Evolutionary conservation across 2,888 invertebrate genomes (phyloP).

Genomic region (Tetranychus piercei): DNA sequence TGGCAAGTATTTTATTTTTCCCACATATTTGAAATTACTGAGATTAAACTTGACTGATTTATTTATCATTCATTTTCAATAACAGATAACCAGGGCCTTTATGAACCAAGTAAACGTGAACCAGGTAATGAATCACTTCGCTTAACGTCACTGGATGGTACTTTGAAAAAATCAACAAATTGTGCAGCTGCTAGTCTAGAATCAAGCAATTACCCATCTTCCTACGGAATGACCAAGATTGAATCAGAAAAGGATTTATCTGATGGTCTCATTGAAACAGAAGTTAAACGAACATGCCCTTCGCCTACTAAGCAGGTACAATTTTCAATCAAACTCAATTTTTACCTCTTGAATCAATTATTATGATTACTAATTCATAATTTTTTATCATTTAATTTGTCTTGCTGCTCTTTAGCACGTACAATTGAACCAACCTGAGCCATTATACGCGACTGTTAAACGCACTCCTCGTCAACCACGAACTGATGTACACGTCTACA

Average conservation of each 20-base stretch:
- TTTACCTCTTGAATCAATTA: no score
- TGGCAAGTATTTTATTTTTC: background rate
- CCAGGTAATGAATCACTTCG: slow-evolving; percentile 16
- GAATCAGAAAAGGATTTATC: background rate
- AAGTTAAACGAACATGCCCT: background rate
- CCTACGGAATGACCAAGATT: slow-evolving; percentile 23
- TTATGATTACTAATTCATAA: no score
- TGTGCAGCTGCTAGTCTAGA: slow-evolving; percentile 11
- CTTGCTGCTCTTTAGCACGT: background rate
- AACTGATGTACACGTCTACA: slow-evolving; percentile 27
- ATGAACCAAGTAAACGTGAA: slow-evolving; percentile 16
- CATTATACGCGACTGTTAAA: slow-evolving; percentile 27
- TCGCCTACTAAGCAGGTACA: background rate
- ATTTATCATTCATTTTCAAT: slow-evolving; percentile 5
- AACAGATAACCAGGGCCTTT: slow-evolving; percentile 14
- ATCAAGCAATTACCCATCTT: slow-evolving; percentile 18
- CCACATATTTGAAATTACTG: background rate
- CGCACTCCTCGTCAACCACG: slow-evolving; percentile 26
- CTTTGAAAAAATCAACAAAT: slow-evolving; percentile 12
- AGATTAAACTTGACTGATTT: background rate
- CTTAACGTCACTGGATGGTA: slow-evolving; percentile 18
- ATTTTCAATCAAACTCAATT: background rate
- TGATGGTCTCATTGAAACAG: background rate
- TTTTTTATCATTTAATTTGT: background rate
- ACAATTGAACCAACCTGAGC: slow-evolving; percentile 21